Evolutionary conservation across 2,797 vertebrate species (phyloP).

Genomic region (Sebastes aleutianus): DNA sequence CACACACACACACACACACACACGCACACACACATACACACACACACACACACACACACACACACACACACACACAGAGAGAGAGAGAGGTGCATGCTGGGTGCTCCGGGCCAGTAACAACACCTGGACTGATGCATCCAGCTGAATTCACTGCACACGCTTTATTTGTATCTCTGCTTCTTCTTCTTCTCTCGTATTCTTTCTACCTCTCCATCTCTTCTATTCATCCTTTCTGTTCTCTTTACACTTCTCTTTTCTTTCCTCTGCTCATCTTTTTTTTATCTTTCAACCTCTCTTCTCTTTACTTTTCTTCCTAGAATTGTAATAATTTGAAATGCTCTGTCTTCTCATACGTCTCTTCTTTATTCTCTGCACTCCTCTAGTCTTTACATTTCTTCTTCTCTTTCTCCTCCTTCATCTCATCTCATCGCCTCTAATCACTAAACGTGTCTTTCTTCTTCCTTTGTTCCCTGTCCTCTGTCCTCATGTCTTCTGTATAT

Average conservation of each 20-base stretch:
- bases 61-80: not conserved
- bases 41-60: not conserved
- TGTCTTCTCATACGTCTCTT: not conserved
- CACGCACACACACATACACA: not conserved
- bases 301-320: not conserved
- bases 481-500: not conserved
- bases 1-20: not conserved
- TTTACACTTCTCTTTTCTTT: not conserved
- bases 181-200: not conserved
- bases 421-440: not conserved
- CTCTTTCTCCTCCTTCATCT: not conserved
- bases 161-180: constrained; percentile 7
- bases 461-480: not conserved
- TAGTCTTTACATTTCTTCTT: not conserved
- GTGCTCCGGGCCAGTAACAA: constrained; percentile 30
- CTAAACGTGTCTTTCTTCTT: not conserved
- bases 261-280: too few species aligned
- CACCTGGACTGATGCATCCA: constrained; percentile 50
- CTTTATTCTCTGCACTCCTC: too few species aligned
- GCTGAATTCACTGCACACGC: constrained; percentile 7
- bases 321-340: not conserved
- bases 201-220: not conserved
- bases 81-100: not conserved
- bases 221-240: not conserved
- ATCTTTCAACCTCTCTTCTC: not conserved